phyloP scores from a whole-genome alignment of 2,888 invertebrate genomes.

The Melipona beecheii region DNA sequence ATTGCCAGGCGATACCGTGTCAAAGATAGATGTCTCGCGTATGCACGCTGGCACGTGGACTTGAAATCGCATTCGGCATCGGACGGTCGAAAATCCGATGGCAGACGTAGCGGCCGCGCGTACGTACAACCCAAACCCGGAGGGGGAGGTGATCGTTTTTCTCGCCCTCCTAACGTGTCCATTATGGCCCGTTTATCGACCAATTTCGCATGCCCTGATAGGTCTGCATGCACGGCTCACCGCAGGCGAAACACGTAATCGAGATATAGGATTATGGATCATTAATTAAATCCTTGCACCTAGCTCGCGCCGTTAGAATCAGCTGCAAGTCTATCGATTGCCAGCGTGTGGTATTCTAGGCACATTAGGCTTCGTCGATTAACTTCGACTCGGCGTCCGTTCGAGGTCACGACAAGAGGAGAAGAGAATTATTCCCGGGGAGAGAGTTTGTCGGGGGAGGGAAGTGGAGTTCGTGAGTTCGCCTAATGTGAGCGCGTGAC shows the following conservation, averaged over 20 bases:
- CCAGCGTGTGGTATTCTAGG: constrained; percentile 47
- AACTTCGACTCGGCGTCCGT: constrained; percentile 33
- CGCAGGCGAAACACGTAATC: constrained; percentile 50
- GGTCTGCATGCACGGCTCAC: constrained; percentile 33
- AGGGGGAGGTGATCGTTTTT: not conserved
- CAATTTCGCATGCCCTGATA: constrained; percentile 39
- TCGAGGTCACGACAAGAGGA: constrained; percentile 26
- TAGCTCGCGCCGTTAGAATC: constrained; percentile 44
- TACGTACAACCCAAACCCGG: not conserved
- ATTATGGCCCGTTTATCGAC: constrained; percentile 53
- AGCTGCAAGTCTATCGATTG: constrained; percentile 55
- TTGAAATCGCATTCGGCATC: not conserved
- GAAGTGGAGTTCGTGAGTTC: constrained; percentile 13
- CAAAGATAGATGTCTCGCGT: constrained; percentile 58
- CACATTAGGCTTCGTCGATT: constrained; percentile 44
- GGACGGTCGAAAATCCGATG: constrained; percentile 10
- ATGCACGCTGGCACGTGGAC: constrained; percentile 41
- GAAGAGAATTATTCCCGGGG: not conserved
- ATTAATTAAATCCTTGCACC: constrained; percentile 56
- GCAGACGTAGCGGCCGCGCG: not conserved
- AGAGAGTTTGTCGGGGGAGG: not conserved
- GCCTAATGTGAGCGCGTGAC: constrained; percentile 36
- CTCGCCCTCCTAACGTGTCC: constrained; percentile 12
- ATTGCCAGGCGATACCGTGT: constrained; percentile 53
- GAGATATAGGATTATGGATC: constrained; percentile 59